Base-by-base conservation (phyloP, 37 sponge, comb jelly and placozoan genomes). In the Crambe crambe region DNA sequence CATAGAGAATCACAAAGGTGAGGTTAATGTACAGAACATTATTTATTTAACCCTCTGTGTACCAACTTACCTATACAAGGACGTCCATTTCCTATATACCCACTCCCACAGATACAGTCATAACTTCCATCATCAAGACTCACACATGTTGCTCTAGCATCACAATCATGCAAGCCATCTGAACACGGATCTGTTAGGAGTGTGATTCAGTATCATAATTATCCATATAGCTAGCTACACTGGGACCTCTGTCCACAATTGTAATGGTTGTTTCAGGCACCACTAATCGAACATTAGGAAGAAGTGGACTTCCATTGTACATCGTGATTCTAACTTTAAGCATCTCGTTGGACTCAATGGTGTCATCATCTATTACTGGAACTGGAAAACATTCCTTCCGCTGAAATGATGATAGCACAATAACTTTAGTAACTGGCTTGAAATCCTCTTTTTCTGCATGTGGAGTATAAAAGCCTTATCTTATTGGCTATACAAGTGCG, bases 341-440 rank as follows among this genome's bases (percentile, higher is more conserved):
- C 1, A 9, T 2, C 35, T 42, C 51, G 2, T 42, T 56, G 2
- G 56, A 44, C 35, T 73, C 58, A 2, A 3, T 56, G 1, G 30
- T 32, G 5, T 47, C 9, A 18, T 73, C 31, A 30, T 73, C 57
- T 18, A 29, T 27, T 10, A 42, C 54, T 38, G 35, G 26, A 2
- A 73, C 35, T 35, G 29, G 5, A 73, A 34, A 56, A 44, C 74
- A 73, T n/a, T n/a, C n/a, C n/a, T n/a, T n/a, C n/a, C n/a, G n/a
- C 4, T 51, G 29, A 41, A 22, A 27, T 23, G 35, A 26, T 18
- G 71, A 42, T 30, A 73, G 58, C 34, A 1, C n/a, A 31, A 73
- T 12, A 73, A 73, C 10, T 29, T 73, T 32, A 30, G 17, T 30
- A 41, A 73, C 57, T 32, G 1, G 29, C 2, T 27, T 10, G 20